These are phyloP conservation scores for Tiliacea aurago DNA, from an alignment of 2,888 invertebrate genomes.

Conservation along the genomic window DNA sequence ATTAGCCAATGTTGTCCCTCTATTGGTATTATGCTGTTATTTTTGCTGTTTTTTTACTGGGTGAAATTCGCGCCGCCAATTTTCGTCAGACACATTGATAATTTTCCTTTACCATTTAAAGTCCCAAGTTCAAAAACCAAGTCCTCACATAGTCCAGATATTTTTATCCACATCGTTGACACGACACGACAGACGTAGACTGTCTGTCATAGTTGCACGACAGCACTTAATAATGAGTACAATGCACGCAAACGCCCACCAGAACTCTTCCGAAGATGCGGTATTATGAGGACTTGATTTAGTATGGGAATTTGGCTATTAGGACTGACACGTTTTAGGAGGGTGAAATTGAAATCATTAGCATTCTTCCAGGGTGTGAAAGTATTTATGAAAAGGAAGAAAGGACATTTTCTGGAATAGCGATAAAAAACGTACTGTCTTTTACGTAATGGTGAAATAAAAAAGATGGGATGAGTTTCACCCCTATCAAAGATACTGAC, in stretches of 20 bases:
- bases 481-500: not conserved
- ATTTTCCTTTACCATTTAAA: not conserved
- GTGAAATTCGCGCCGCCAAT: not conserved
- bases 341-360: not conserved
- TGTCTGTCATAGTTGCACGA: slow-evolving; percentile 47
- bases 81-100: not conserved
- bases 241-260: slow-evolving; percentile 47
- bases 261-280: slow-evolving; percentile 14
- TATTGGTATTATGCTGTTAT: not conserved
- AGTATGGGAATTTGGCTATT: slow-evolving; percentile 6
- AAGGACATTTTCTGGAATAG: too few relatives aligned
- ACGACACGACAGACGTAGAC: slow-evolving; percentile 23
- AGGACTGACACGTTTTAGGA: not conserved
- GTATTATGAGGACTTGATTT: slow-evolving; percentile 19
- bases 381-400: too few relatives aligned
- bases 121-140: not conserved
- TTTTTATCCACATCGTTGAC: slow-evolving; percentile 29
- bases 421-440: not conserved
- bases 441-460: not conserved
- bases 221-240: slow-evolving; percentile 22
- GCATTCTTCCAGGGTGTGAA: not conserved
- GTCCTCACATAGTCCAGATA: slow-evolving; percentile 8
- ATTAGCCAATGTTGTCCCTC: not conserved
- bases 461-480: not conserved
- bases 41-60: not conserved